A percentile compares a stretch with the other conserved stretches of the same genome.
phyloP scores from a whole-genome alignment of 2,888 invertebrate genomes.

The Erebia epiphron region DNA sequence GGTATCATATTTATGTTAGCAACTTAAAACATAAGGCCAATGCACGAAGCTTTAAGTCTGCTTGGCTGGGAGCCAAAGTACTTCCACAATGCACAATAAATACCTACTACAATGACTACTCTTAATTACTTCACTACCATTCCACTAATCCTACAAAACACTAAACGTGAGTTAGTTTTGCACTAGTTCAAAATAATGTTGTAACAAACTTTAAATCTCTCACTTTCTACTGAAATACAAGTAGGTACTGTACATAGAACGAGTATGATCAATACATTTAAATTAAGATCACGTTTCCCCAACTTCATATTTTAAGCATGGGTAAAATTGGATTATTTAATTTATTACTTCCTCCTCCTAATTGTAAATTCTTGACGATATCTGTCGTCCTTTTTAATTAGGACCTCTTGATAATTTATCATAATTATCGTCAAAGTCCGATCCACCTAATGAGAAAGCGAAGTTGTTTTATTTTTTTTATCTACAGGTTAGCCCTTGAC shows the following conservation, averaged over 20 bases:
- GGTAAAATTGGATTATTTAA: conserved; percentile 8
- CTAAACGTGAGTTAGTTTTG: conserved; percentile 42
- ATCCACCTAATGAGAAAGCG: too few species aligned
- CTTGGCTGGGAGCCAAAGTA: conserved; percentile 68
- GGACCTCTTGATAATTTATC: not conserved
- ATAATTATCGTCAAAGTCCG: not conserved
- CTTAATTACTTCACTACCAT: conserved; percentile 75
- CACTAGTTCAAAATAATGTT: conserved; percentile 29
- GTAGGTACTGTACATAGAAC: not conserved
- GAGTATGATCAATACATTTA: not conserved
- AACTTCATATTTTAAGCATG: conserved; percentile 4
- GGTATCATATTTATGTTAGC: conserved; percentile 44
- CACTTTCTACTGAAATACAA: not conserved
- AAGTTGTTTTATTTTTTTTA: too few species aligned
- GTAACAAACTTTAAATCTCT: not conserved
- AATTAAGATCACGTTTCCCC: not conserved
- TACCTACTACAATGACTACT: conserved; percentile 68
- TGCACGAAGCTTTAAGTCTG: conserved; percentile 69
- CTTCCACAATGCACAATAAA: conserved; percentile 76
- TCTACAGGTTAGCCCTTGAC: too few species aligned
- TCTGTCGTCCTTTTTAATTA: not conserved
- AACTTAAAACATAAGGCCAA: conserved; percentile 70
- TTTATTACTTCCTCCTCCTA: not conserved
- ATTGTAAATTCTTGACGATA: conserved; percentile 1
- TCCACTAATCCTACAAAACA: conserved; percentile 52